These are phyloP conservation scores for silkworm (Bombyx mori) DNA, from an alignment of 1,140 invertebrate genomes.

Conservation along the genomic window ASM3026992v2 NC_085107.1:9258001-9258500, in stretches of 20 bases:
- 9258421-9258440: constrained; percentile 81
- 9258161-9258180: constrained; percentile 86
- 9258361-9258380: constrained; percentile 71
- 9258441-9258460: constrained; percentile 70
- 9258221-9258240: constrained; percentile 73
- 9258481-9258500: too few relatives aligned
- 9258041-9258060: too few relatives aligned
- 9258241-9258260: constrained; percentile 77
- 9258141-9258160: constrained; percentile 90
- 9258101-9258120: too few relatives aligned
- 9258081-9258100: too few relatives aligned
- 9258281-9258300: constrained; percentile 80
- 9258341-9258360: too few relatives aligned
- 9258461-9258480: background rate
- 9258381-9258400: constrained; percentile 71
- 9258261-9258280: constrained; percentile 81
- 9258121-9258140: constrained; percentile 79
- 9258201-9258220: constrained; percentile 66
- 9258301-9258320: constrained; percentile 62
- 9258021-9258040: too few relatives aligned
- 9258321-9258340: constrained; percentile 70
- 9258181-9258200: constrained; percentile 86
- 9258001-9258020: too few relatives aligned
- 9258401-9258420: constrained; percentile 74
- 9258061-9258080: too few relatives aligned